phyloP scores from a whole-genome alignment of 2,113 vertebrate species.

The Ovibos moschatus region DNA sequence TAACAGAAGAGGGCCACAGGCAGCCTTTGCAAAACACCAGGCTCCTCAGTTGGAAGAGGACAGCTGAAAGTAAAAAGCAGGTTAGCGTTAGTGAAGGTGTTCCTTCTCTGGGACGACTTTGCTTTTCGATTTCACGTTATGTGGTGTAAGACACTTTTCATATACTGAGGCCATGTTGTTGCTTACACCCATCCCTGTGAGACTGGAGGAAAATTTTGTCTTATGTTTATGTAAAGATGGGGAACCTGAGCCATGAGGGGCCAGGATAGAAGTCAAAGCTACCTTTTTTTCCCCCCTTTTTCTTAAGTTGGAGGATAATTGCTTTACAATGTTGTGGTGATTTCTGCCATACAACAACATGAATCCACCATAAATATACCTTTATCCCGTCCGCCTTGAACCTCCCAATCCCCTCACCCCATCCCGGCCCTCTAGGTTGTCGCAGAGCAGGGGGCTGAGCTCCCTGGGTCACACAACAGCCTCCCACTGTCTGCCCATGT shows the following conservation, averaged over 20 bases:
- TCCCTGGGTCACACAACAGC: background rate
- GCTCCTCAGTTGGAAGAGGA: background rate
- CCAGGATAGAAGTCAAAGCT: accelerated
- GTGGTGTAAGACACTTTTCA: background rate
- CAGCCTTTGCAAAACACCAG: background rate
- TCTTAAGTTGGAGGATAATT: background rate
- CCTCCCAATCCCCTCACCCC: background rate
- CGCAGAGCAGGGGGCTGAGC: background rate
- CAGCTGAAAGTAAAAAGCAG: background rate
- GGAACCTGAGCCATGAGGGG: background rate
- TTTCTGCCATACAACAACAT: background rate
- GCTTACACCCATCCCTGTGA: accelerated
- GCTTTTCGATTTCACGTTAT: accelerated
- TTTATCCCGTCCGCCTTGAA: accelerated
- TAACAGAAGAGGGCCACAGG: background rate
- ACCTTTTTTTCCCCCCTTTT: accelerated
- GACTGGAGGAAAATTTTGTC: background rate
- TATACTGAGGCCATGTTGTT: accelerated
- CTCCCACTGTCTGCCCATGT: background rate
- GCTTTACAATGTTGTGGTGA: background rate
- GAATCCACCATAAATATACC: background rate
- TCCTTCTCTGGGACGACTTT: background rate
- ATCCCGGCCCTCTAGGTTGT: background rate
- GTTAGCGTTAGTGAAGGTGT: accelerated
- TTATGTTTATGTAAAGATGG: background rate